A percentile compares a stretch with the other conserved stretches of the same genome.
Conservation (phyloP, 2,797 vertebrate genomes). For the Phaenicophaeus curvirostris region DNA sequence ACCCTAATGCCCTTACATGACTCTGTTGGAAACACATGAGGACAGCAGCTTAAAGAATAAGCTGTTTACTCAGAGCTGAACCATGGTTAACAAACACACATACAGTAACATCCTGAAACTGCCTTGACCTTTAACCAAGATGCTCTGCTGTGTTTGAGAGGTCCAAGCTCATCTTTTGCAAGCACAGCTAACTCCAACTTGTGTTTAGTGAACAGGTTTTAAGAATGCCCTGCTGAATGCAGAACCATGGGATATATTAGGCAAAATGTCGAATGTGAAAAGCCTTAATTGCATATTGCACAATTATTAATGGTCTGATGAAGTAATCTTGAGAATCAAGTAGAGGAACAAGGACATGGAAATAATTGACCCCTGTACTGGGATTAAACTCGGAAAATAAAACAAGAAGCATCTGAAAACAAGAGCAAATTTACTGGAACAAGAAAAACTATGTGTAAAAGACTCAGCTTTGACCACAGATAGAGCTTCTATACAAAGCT, state of each 20-base stretch:
- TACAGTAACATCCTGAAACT: slow-evolving; percentile 34
- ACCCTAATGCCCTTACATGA: slow-evolving; percentile 53
- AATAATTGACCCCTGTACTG: neutral
- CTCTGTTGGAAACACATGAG: slow-evolving; percentile 38
- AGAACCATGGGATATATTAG: neutral
- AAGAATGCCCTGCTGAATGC: neutral
- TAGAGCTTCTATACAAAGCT: neutral
- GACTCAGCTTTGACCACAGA: neutral
- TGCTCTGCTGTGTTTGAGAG: slow-evolving; percentile 29
- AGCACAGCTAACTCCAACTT: slow-evolving; percentile 3
- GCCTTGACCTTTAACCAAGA: slow-evolving; percentile 68
- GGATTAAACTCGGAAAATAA: slow-evolving; percentile 15
- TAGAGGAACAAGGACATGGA: neutral
- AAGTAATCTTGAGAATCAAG: neutral
- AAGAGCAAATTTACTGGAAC: neutral
- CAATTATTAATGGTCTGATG: neutral
- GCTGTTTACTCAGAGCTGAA: slow-evolving; percentile 65
- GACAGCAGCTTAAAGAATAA: slow-evolving; percentile 70
- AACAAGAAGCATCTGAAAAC: neutral
- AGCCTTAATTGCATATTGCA: neutral
- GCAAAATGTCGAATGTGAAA: neutral
- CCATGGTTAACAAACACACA: slow-evolving; percentile 59
- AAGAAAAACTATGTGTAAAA: neutral
- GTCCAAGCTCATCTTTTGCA: slow-evolving; percentile 29
- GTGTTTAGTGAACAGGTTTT: neutral